Base-by-base conservation (phyloP, 2,797 vertebrate species). In the Acrossocheilus fasciatus region DNA sequence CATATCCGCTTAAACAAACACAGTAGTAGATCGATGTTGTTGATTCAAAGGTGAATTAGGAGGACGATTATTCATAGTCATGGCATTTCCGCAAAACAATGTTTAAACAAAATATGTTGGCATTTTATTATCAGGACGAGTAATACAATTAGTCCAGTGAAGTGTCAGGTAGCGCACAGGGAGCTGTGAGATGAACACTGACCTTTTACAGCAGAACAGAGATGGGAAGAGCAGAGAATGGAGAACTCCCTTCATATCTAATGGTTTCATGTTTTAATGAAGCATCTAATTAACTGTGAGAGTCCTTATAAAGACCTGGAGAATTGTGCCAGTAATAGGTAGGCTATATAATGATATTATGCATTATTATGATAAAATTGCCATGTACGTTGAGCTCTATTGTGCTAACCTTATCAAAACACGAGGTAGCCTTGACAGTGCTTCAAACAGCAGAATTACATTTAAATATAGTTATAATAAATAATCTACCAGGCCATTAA, bases 91-190 rank as follows among this genome's bases (percentile, higher is more conserved):
- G 11, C 30, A 30, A 66, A 72, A 76, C 78, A 70, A 30, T 79
- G 43, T 83, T 88, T 75, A 54, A 87, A 59, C 43, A 54, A 57
- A 59, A 83, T 57, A 47, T 82, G 79, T 41, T 87, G 85, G 85
- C 87, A 88, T 90, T 90, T 87, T 72, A 84, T 73, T 81, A 85
- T 87, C 89, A 57, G 84, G 47, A 23, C 36, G 54, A 62, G n/a
- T 54, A 41, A 30, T 59, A 75, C 72, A 82, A 82, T 18, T 26
- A 62, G 43, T 84, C 52, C 17, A 36, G 30, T 41, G 26, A 75
- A 83, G 76, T 77, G 20, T 82, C 76, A 43, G 72, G 30, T 47
- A 20, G 9, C 1, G 10, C 64, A 81, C 26, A 57, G 64, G 73
- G n/a, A 66, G 18, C 4, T 41, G 30, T 15, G 54, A 77, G 70